Conservation (phyloP, 2,888 invertebrate species). For the Lydus trimaculatus region DNA sequence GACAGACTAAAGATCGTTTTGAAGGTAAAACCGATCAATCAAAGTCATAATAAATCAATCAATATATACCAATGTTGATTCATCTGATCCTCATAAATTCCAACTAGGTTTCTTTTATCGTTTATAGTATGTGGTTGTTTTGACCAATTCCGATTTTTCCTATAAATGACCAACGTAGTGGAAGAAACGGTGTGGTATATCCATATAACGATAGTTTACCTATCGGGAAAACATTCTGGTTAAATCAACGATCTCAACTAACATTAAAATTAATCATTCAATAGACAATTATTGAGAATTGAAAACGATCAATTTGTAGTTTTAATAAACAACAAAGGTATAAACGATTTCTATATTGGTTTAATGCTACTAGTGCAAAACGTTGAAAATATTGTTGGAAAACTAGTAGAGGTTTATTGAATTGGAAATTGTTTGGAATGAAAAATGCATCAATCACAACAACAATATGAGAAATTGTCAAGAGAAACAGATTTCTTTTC, state of each 20-base stretch:
- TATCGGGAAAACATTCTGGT: neutral
- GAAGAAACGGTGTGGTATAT: constrained; percentile 3
- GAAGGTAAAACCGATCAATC: constrained; percentile 53
- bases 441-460: constrained; percentile 6
- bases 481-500: constrained; percentile 3
- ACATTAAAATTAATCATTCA: constrained; percentile 2
- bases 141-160: neutral
- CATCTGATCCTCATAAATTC: constrained; percentile 55
- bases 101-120: constrained; percentile 42
- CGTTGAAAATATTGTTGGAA: constrained; percentile 1
- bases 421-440: constrained; percentile 6
- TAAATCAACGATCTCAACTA: neutral
- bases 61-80: constrained; percentile 48
- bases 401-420: neutral
- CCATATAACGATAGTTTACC: neutral
- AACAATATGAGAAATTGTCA: constrained; percentile 6
- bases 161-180: neutral
- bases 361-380: neutral
- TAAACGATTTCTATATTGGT: neutral
- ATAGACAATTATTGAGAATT: neutral
- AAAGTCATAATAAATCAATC: constrained; percentile 60
- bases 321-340: neutral
- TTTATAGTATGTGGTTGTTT: constrained; percentile 31
- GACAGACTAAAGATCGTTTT: constrained; percentile 21
- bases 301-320: constrained; percentile 2